Base-by-base conservation (phyloP, 1,140 invertebrate species). In the Drosophila pectinifera region DNA sequence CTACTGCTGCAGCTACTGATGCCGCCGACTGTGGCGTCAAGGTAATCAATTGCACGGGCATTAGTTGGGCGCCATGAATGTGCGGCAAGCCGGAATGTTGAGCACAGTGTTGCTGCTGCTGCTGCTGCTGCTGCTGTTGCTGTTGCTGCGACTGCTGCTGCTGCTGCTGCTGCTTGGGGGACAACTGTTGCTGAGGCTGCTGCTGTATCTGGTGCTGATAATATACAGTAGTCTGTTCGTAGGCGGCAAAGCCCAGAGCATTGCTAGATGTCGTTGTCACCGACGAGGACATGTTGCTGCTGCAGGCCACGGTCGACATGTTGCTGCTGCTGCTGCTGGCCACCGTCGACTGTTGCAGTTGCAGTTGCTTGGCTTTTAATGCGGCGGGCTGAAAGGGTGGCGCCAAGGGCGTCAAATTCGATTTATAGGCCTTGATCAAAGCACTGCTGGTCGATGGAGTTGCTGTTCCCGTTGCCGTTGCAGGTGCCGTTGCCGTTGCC, bases 321-420 rank as follows among this genome's bases (percentile, higher is more conserved):
- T 39, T 70, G 73, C 55, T 48, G n/a, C 16, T 48, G 38, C 38
- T 63, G 70, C 65, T 41, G 43, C 8, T 77, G 42, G 41, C 22
- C 28, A 46, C 41, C 16, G 51, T 51, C 14, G 55, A 28, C 16
- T 83, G 84, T 38, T 69, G 73, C 49, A 54, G 84, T 20, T 69
- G 73, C 54, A 51, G 57, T 28, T 79, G 69, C 54, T 78, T 72
- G 39, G 74, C 70, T 48, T 80, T 79, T 10, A 80, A 36, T 11
- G 86, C 81, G 6, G 89, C 75, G 0, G 90, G 90, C 41, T 91
- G 86, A 72, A 91, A 91, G 14, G 86, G 83, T 36, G 90, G 90
- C 8, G 90, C 90, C 72, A 91, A 56, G 0, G 90, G 90, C 13
- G 90, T 91, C 24, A 91, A 53, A 48, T 91, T 91, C 34, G 90